These are phyloP conservation scores for Murina feae DNA, from an alignment of 2,113 vertebrate species.

Conservation along the genomic window DNA sequence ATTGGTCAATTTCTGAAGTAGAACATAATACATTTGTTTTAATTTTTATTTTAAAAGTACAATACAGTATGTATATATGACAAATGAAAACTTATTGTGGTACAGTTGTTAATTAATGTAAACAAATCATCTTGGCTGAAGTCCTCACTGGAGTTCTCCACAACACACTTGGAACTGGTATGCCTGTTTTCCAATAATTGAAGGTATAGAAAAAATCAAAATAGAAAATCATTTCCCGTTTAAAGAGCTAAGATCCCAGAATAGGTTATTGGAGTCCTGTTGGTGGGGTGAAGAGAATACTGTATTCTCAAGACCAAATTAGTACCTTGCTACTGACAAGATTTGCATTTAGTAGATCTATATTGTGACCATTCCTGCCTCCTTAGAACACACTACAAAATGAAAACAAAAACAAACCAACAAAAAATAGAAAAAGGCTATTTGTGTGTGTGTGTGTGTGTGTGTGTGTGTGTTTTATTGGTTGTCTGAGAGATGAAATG, in stretches of 20 bases:
- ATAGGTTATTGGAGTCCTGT: constrained; percentile 4
- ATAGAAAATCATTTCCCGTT: constrained; percentile 9
- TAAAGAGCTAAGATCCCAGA: not conserved
- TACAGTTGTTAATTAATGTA: not conserved
- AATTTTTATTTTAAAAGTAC: constrained; percentile 9
- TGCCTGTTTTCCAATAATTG: constrained; percentile 23
- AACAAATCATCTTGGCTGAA: constrained; percentile 21
- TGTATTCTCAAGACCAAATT: constrained; percentile 9
- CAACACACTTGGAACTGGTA: not conserved
- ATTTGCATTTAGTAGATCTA: not conserved
- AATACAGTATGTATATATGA: not conserved
- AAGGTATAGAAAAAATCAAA: constrained; percentile 15
- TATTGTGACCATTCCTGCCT: not conserved
- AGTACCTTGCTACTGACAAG: not conserved
- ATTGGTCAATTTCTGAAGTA: constrained; percentile 62
- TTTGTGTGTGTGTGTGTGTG: not conserved
- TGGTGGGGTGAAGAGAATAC: not conserved
- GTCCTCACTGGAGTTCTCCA: constrained; percentile 12
- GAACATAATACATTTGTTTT: constrained; percentile 53
- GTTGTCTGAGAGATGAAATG: constrained; percentile 3
- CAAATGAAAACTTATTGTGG: constrained; percentile 34
- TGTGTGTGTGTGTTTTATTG: not conserved
- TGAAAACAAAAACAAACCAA: not conserved
- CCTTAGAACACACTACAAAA: not conserved
- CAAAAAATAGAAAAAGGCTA: constrained; percentile 1